A percentile compares a stretch with the other conserved stretches of the same genome.
These are phyloP conservation scores for Tiliacea aurago DNA, from an alignment of 2,888 invertebrate species.

Conservation along the genomic window DNA sequence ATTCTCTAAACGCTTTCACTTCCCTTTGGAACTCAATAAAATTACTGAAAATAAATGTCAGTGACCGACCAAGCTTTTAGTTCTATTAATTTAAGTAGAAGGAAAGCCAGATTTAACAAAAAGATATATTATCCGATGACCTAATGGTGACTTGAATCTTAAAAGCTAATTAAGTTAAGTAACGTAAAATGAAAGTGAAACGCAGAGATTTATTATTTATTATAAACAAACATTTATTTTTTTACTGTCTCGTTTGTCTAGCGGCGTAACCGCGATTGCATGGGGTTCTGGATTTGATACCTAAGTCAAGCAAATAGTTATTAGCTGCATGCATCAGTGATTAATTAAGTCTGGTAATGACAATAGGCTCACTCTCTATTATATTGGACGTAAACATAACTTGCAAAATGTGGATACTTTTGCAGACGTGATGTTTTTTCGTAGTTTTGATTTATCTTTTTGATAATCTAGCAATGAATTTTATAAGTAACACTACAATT, in stretches of 20 bases:
- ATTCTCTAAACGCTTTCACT: not conserved
- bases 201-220: constrained; percentile 4
- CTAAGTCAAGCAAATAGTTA: too few relatives aligned
- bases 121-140: constrained; percentile 41
- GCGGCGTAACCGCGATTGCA: not conserved
- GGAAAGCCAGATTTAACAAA: constrained; percentile 22
- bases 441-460: constrained; percentile 2
- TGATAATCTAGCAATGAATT: constrained; percentile 26
- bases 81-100: constrained; percentile 2
- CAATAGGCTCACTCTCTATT: too few relatives aligned
- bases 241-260: not conserved
- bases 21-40: constrained; percentile 5
- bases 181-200: constrained; percentile 47
- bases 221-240: constrained; percentile 7
- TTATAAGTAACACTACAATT: constrained; percentile 7
- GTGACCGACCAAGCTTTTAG: constrained; percentile 1
- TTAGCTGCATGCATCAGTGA: not conserved
- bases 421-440: too few relatives aligned
- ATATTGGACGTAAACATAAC: not conserved
- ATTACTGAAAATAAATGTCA: constrained; percentile 12
- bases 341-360: not conserved
- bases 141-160: constrained; percentile 32
- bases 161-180: constrained; percentile 32
- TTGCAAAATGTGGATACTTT: not conserved
- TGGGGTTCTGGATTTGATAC: not conserved